Evolutionary conservation across 2,888 invertebrate species (phyloP), one percentile per base, ranked within the genome.

Genomic region (Lysandra bellargus): DNA sequence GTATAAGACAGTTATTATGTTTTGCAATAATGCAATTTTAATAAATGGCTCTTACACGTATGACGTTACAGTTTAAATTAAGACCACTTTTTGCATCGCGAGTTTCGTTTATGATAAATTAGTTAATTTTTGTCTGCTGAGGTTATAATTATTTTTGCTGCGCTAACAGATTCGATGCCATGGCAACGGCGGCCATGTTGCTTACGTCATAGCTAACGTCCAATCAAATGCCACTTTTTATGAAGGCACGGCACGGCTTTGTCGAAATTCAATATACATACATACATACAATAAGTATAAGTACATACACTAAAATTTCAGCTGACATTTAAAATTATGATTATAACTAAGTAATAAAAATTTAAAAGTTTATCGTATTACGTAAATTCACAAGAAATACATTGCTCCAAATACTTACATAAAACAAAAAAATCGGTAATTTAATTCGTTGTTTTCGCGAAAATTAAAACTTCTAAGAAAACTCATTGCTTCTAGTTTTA

Each of bases 51-150:
- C 33, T 69, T 69, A 64, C 64, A 69, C 33, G 30, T 33, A 69
- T 69, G 69, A 33, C 17, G 49, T 49, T 75, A 75, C 14, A 44
- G 75, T 75, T 30, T 75, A 75, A 23, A 49, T 75, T 75, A 30
- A 44, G 44, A 75, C 49, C 75, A 44, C 44, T 49, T 23, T 30
- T 74, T 3, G 7, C 17, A 37, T 37, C 33, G 23, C 12, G 33
- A 9, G 33, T 69, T 69, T 2, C 30, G 64, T 69, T 14, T 69
- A 69, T 37, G 69, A 69, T 69, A 37, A 69, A 69, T 37, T 14
- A 69, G 4, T 14, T 17, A 33, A 33, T 69, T 69, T 69, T 69
- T 69, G 64, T 33, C 23, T 30, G 30, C 12, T 14, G 30, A 69
- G 7, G 60, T 1, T 64, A 23, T 14, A 33, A 69, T 12, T 69